These are phyloP conservation scores for Phylloscopus trochiloides DNA, from an alignment of 2,113 vertebrate species.

Conservation along the genomic window DNA sequence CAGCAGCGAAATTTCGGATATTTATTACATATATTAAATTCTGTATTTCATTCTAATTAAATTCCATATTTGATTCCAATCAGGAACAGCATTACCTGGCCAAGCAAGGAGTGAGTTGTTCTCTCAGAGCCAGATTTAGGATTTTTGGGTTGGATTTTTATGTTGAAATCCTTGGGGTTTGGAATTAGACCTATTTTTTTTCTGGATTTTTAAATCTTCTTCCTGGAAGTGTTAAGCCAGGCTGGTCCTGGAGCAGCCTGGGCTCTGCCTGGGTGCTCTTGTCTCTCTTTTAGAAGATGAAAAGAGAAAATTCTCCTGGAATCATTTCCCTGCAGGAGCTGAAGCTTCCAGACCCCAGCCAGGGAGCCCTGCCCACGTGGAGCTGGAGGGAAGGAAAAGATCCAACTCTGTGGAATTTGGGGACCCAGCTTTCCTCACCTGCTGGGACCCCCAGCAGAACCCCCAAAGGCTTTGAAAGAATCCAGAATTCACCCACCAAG, in stretches of 20 bases:
- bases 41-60: not conserved
- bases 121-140: not conserved
- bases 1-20: not conserved
- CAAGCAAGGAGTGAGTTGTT: not conserved
- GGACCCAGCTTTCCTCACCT: not conserved
- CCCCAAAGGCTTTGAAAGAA: not conserved
- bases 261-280: not conserved
- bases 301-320: not conserved
- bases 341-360: not conserved
- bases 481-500: not conserved
- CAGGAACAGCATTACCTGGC: not conserved
- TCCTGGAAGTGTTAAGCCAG: not conserved
- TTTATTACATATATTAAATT: not conserved
- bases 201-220: not conserved
- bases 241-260: not conserved
- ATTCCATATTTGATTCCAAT: not conserved
- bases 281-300: not conserved
- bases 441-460: not conserved
- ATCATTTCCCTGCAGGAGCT: not conserved
- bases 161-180: not conserved
- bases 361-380: accelerated
- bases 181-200: not conserved
- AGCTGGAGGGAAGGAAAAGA: not conserved
- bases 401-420: accelerated
- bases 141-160: not conserved